Evolutionary conservation across 2,888 invertebrate species (phyloP).

Genomic region (Barypeithes pellucidus): DNA sequence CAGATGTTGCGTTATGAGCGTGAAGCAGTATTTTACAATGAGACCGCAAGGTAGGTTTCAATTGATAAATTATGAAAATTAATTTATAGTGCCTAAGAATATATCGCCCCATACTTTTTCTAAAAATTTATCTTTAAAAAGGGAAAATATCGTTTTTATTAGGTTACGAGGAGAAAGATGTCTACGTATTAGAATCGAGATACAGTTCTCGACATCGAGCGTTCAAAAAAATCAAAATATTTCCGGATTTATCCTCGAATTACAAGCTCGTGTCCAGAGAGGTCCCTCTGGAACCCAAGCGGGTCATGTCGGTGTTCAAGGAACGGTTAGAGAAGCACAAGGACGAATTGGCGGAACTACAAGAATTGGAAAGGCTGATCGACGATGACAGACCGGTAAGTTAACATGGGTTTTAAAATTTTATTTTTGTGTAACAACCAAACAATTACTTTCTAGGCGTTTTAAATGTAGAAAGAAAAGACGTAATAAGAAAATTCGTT

Average conservation of each 20-base stretch:
- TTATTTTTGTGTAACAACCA: too few species aligned
- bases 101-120: too few species aligned
- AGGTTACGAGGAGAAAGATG: slow-evolving; percentile 92
- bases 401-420: too few species aligned
- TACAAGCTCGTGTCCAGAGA: slow-evolving; percentile 78
- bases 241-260: slow-evolving; percentile 73
- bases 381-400: slow-evolving; percentile 90
- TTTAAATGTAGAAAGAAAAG: too few species aligned
- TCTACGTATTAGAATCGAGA: slow-evolving; percentile 97
- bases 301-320: slow-evolving; percentile 94
- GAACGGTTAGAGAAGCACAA: slow-evolving; percentile 93
- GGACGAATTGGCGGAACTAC: slow-evolving; percentile 89
- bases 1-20: slow-evolving; percentile 93
- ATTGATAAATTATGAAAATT: too few species aligned
- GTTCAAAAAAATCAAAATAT: slow-evolving; percentile 95
- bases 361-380: slow-evolving; percentile 85
- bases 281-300: slow-evolving; percentile 84
- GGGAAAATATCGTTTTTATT: too few species aligned
- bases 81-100: too few species aligned
- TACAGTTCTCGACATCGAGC: slow-evolving; percentile 89
- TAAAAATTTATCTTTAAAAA: too few species aligned
- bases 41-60: slow-evolving; percentile 80
- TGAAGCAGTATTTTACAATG: slow-evolving; percentile 94
- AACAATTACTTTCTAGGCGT: too few species aligned
- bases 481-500: too few species aligned